Evolutionary conservation across 2,797 vertebrate genomes (phyloP).

Genomic region (Leucoraja ocellata): DNA sequence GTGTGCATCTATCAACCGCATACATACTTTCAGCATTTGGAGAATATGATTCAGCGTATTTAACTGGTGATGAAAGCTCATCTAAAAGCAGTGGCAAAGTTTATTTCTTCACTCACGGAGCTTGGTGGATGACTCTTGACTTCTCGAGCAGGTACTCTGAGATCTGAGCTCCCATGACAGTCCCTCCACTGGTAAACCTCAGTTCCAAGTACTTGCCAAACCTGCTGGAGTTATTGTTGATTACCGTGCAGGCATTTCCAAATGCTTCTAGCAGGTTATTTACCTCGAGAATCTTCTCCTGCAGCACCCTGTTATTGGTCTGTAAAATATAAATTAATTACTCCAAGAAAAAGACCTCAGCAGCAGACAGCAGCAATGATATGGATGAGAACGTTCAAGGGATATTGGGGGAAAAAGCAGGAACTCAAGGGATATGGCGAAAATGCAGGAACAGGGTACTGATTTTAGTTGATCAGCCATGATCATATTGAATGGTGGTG

Average conservation of each 20-base stretch:
- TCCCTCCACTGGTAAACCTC: conserved; percentile 82
- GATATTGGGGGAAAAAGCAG: no score
- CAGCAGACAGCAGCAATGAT: neutral
- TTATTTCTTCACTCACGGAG: conserved; percentile 63
- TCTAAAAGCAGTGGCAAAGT: neutral
- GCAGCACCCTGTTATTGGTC: conserved; percentile 86
- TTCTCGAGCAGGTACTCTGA: conserved; percentile 96
- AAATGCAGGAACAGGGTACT: no score
- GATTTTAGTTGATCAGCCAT: no score
- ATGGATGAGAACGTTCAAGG: no score
- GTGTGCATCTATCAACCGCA: neutral
- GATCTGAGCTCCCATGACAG: conserved; percentile 87
- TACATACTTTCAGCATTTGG: neutral
- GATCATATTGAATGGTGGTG: no score
- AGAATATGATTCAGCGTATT: neutral
- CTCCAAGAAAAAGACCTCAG: neutral
- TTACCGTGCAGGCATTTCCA: conserved; percentile 89
- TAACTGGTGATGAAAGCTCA: neutral
- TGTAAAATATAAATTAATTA: conserved; percentile 45
- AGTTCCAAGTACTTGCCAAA: conserved; percentile 98
- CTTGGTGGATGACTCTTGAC: conserved; percentile 89
- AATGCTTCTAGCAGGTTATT: conserved; percentile 93
- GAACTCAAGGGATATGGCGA: no score
- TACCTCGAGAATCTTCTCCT: conserved; percentile 93
- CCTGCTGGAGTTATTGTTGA: conserved; percentile 96